Conservation (phyloP, 2,113 vertebrate species). For the Strix uralensis region DNA sequence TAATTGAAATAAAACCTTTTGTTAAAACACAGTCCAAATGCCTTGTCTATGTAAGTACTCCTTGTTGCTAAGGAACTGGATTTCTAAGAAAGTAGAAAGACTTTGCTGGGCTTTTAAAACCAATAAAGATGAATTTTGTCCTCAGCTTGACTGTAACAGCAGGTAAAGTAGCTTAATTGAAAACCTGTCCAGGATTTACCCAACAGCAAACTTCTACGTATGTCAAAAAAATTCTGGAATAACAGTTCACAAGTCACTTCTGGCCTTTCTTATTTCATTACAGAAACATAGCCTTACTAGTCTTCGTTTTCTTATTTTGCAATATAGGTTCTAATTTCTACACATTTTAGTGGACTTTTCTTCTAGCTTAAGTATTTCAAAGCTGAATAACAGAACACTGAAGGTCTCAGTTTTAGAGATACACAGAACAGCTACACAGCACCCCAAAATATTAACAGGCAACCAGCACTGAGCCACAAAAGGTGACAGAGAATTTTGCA, state of each 20-base stretch:
- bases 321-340: background rate
- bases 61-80: constrained; percentile 14
- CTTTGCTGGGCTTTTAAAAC: background rate
- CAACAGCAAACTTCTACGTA: background rate
- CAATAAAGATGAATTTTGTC: background rate
- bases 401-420: background rate
- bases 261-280: background rate
- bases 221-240: background rate
- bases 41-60: background rate
- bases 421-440: background rate
- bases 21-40: background rate
- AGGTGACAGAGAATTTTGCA: background rate
- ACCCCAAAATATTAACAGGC: background rate
- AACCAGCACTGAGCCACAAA: background rate
- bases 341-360: background rate
- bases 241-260: background rate
- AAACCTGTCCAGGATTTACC: background rate
- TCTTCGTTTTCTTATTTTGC: background rate
- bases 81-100: background rate
- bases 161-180: background rate
- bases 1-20: background rate
- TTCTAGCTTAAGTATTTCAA: background rate
- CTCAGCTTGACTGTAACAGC: background rate
- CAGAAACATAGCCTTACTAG: background rate
- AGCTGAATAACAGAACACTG: background rate